Evolutionary conservation across 2,888 invertebrate genomes (phyloP), one percentile per base, ranked within the genome.

Genomic region (Rhamnusium bicolor): DNA sequence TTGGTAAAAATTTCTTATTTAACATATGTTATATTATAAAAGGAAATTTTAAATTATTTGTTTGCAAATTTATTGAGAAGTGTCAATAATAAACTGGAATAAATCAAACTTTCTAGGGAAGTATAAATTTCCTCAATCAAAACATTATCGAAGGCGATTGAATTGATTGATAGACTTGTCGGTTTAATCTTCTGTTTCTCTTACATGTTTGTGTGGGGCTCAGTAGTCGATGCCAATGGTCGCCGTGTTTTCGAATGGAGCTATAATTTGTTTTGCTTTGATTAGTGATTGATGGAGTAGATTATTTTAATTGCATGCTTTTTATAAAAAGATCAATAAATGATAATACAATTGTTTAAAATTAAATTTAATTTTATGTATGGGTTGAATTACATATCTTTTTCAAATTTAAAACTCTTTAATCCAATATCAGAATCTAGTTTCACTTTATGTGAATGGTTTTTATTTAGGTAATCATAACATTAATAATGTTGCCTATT

Each of bases 121-220:
- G 56, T 67, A 56, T 51, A 56, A 21, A 53, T 65, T 53, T 56
- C 56, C 67, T 10, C 67, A 56, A 53, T 54, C 69, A 69, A 62
- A 53, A 62, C 62, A 69, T 69, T 62, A 62, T 81, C 80, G 79
- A 75, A 79, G 75, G 77, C 74, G 77, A 80, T 82, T 78, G 75
- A 71, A 77, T 80, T 83, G 83, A 83, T 83, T 83, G 82, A 83
- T 83, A 79, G 81, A 76, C 77, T 78, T 80, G 81, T 80, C 81
- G 75, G 81, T 75, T 80, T 80, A 81, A 82, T 81, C 80, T 80
- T 79, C 79, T 82, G 82, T 82, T 82, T 81, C 79, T 77, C 79
- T 82, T 56, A 47, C 32, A 54, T 58, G 62, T 62, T 79, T 79
- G 83, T 79, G 81, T 79, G 78, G 76, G 79, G 74, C 75, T 79